These are phyloP conservation scores for Drosophila tripunctata DNA, from an alignment of 2,888 invertebrate species.

Conservation along the genomic window DNA sequence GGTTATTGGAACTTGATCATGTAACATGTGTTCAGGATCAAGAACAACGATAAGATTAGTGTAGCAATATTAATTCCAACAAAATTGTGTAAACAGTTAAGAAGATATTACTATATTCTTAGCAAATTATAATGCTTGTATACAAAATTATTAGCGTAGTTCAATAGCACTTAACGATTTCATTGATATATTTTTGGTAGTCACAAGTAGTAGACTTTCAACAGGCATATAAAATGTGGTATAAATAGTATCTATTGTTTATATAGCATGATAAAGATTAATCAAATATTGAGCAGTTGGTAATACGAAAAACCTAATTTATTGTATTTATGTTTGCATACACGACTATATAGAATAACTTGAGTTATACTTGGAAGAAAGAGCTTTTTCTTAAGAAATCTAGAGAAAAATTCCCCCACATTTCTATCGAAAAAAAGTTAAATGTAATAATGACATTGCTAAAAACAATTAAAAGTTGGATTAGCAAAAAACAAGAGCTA, in stretches of 20 bases:
- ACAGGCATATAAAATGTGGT: background rate
- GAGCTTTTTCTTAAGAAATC: no score
- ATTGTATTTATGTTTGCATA: no score
- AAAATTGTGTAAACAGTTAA: constrained; percentile 3
- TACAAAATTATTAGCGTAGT: background rate
- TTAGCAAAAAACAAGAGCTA: background rate
- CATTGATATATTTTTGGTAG: no score
- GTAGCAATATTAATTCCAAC: background rate
- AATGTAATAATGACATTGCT: background rate
- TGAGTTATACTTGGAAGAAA: no score
- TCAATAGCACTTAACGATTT: no score
- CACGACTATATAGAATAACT: no score
- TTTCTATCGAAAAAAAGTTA: background rate
- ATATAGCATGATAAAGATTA: background rate
- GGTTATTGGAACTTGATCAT: constrained; percentile 8
- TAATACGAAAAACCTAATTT: background rate
- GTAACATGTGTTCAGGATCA: background rate
- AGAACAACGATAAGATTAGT: constrained; percentile 28
- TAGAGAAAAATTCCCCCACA: no score
- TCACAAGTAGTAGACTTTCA: background rate
- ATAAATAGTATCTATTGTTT: background rate
- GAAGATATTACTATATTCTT: no score
- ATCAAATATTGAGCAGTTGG: background rate
- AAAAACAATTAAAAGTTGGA: background rate
- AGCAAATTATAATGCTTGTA: no score